Evolutionary conservation across 2,797 vertebrate species (phyloP).

Genomic region (Cossypha dichroa): DNA sequence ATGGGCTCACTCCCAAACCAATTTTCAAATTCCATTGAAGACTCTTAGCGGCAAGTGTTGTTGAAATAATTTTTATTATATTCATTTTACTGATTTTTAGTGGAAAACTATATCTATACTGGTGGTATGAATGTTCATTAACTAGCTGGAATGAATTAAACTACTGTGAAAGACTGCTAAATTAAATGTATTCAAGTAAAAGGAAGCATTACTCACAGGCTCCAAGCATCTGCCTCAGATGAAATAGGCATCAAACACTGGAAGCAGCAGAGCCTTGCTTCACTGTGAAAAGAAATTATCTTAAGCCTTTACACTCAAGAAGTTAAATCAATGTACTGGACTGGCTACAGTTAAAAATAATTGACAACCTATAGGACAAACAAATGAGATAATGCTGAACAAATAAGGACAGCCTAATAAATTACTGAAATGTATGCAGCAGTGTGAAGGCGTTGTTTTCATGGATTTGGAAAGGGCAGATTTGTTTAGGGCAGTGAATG

Average conservation of each 20-base stretch:
- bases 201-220: background rate
- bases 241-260: background rate
- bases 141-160: constrained; percentile 9
- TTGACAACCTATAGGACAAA: background rate
- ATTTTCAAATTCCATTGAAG: background rate
- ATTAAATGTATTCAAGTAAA: constrained; percentile 2
- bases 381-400: background rate
- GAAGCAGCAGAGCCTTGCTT: background rate
- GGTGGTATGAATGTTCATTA: background rate
- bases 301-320: background rate
- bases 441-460: background rate
- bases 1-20: background rate
- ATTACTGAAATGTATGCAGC: background rate
- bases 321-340: background rate
- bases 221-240: background rate
- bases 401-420: background rate
- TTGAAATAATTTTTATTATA: background rate
- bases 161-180: background rate
- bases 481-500: background rate
- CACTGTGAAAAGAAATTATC: background rate
- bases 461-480: background rate
- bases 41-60: background rate
- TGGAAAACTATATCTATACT: background rate
- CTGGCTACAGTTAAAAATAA: background rate
- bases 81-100: background rate